These are phyloP conservation scores for Vulpes ferrilata DNA, from an alignment of 2,113 vertebrate genomes.

Conservation along the genomic window DNA sequence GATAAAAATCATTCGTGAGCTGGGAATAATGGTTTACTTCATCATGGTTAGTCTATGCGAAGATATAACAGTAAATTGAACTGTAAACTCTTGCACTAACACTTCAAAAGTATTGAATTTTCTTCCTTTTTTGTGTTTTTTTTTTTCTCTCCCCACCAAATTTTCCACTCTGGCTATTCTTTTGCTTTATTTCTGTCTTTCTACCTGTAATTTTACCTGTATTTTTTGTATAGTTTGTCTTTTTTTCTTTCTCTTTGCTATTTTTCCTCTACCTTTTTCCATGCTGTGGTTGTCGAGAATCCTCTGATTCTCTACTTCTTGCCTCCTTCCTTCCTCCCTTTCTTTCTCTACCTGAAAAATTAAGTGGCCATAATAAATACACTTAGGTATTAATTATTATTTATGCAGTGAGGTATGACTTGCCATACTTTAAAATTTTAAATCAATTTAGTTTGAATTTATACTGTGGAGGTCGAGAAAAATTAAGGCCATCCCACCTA, in stretches of 20 bases:
- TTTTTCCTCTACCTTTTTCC: not conserved
- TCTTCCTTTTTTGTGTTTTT: not conserved
- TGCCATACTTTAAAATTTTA: slow-evolving; percentile 4
- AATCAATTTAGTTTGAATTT: not conserved
- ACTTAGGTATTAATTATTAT: not conserved
- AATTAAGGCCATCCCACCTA: too few species aligned
- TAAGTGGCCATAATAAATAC: not conserved
- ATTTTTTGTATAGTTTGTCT: not conserved
- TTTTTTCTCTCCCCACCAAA: not conserved
- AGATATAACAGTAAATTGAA: not conserved
- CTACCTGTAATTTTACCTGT: not conserved
- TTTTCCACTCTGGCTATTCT: not conserved
- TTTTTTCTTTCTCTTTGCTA: not conserved
- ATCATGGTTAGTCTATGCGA: not conserved
- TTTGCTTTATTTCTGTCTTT: slow-evolving; percentile 21
- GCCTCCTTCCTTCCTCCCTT: not conserved
- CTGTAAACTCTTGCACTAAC: not conserved
- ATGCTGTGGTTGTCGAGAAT: not conserved
- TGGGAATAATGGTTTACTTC: not conserved
- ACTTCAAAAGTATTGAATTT: not conserved
- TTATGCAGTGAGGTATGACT: not conserved
- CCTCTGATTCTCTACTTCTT: not conserved
- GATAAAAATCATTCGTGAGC: not conserved
- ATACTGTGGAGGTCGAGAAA: too few species aligned
- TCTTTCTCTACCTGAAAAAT: not conserved